These are phyloP conservation scores for Channa striata DNA, from an alignment of 2,797 vertebrate genomes.

Conservation along the genomic window DNA sequence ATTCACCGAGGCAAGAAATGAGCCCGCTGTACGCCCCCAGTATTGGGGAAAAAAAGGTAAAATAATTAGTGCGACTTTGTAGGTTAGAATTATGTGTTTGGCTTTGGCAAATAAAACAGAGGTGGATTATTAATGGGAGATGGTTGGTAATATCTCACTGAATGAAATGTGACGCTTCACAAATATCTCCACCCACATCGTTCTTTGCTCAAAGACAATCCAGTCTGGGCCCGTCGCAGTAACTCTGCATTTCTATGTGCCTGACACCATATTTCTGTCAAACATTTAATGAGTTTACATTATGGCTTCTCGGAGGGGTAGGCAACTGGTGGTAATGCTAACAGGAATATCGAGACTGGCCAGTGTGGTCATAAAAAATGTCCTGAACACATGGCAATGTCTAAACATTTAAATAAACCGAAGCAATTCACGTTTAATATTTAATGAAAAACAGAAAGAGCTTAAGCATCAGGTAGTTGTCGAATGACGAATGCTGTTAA, in stretches of 20 bases:
- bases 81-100: constrained; percentile 41
- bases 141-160: constrained; percentile 33
- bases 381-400: neutral
- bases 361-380: no score
- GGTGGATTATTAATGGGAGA: constrained; percentile 58
- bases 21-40: constrained; percentile 1
- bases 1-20: neutral
- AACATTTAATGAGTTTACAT: neutral
- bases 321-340: no score
- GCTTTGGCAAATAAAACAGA: constrained; percentile 39
- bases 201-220: constrained; percentile 58
- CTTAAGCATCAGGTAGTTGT: no score
- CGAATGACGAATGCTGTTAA: no score
- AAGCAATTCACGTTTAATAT: no score
- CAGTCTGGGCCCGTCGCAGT: constrained; percentile 19
- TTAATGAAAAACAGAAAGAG: no score
- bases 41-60: constrained; percentile 23
- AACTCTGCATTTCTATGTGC: constrained; percentile 1
- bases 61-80: constrained; percentile 49
- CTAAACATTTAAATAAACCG: neutral
- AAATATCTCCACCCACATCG: constrained; percentile 68
- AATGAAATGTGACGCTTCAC: constrained; percentile 52
- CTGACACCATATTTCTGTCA: neutral
- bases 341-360: no score
- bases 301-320: neutral